Conservation (phyloP, 2,113 vertebrate species). For the Lepisosteus oculatus region DNA sequence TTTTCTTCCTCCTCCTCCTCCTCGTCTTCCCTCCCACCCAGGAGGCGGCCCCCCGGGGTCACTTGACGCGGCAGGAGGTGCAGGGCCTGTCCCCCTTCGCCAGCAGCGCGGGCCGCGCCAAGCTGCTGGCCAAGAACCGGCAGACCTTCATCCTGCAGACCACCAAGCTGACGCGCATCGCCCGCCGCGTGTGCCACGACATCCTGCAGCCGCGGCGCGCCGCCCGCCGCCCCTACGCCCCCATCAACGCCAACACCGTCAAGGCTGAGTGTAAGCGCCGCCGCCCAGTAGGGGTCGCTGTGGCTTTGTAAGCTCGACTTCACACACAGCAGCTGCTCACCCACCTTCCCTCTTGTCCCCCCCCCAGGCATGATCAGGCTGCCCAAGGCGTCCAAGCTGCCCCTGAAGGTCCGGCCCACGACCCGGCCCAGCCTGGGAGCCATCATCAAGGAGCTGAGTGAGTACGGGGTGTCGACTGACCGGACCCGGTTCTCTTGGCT, state of each 20-base stretch:
- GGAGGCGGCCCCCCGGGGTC: constrained; percentile 76
- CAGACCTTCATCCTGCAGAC: constrained; percentile 92
- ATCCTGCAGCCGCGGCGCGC: constrained; percentile 85
- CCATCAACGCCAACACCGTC: constrained; percentile 91
- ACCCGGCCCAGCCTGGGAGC: constrained; percentile 75
- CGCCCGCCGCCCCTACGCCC: constrained; percentile 83
- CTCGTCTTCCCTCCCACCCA: constrained; percentile 19
- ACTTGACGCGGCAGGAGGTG: constrained; percentile 85
- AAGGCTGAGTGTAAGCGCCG: constrained; percentile 83
- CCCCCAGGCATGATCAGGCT: constrained; percentile 82
- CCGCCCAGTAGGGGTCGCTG: neutral
- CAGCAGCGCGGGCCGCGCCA: constrained; percentile 84
- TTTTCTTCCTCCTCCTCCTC: neutral
- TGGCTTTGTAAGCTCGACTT: neutral
- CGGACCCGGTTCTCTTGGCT: neutral
- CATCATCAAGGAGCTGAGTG: constrained; percentile 88
- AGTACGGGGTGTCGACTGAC: constrained; percentile 17
- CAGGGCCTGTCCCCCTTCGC: constrained; percentile 86
- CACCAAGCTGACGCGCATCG: constrained; percentile 87
- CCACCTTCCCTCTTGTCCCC: neutral
- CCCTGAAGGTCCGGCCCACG: constrained; percentile 72
- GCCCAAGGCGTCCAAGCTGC: constrained; percentile 83
- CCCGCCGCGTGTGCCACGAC: constrained; percentile 85
- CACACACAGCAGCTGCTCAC: too few relatives aligned
- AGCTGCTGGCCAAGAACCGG: constrained; percentile 88